Evolutionary conservation across 2,113 vertebrate species (phyloP), one percentile per base, ranked within the genome.

Genomic region (Rana temporaria): DNA sequence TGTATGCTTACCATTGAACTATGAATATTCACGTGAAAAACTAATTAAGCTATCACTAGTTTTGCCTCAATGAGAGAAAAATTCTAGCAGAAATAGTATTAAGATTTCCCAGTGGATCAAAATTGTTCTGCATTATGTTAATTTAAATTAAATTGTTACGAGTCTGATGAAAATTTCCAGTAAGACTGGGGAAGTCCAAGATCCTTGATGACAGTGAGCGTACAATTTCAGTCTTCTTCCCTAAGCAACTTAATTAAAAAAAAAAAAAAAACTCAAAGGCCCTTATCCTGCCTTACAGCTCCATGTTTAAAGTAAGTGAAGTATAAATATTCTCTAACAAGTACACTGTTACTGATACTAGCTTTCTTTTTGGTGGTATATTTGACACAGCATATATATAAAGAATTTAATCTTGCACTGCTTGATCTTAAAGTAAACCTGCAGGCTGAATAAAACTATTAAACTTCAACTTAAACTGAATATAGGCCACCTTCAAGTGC

Each of bases 61-160:
- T 75, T 75, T 75, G 72, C 72, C 72, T 75, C 56, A 75, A 75
- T 22, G 56, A 75, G 57, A 11, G 56, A 22, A 63, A 62, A 75
- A 75, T 42, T 75, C 53, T 75, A 22, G 22, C 72, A 75, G 72
- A 32, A 75, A 75, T 75, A 22, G 72, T 75, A 75, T 60, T 73
- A 73, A 73, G 70, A 73, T 73, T 75, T 75, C 72, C 72, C 72
- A 62, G 22, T 75, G 72, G 72, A 75, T 75, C n/a, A 9, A 62
- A 75, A 75, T 75, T 75, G 60, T 75, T 60, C 72, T 62, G 60
- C 72, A 62, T 75, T 75, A 75, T 75, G 72, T 75, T 75, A 75
- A 75, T 75, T 75, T 75, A 75, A 75, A 75, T 75, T 75, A 75
- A 75, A 75, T 75, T 75, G 72, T 75, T 75, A 75, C 72, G 59